These are phyloP conservation scores for Aptenodytes forsteri DNA, from an alignment of 2,113 vertebrate species.

Conservation along the genomic window DNA sequence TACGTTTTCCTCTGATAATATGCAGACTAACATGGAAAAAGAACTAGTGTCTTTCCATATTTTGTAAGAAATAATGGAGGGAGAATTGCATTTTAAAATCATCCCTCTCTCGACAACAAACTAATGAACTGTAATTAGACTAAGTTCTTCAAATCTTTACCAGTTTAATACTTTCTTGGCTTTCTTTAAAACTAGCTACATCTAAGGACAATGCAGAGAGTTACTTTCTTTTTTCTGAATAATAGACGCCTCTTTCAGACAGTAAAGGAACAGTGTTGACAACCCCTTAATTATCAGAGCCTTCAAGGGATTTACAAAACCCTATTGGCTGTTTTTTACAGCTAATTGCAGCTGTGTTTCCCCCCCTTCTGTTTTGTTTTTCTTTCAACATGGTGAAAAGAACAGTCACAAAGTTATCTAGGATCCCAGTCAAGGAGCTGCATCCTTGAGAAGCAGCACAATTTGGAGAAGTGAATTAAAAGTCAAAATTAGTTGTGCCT, in stretches of 20 bases:
- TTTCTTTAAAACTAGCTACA: background rate
- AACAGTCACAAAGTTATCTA: background rate
- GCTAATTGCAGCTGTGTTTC: background rate
- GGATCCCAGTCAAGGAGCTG: background rate
- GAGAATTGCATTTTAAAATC: background rate
- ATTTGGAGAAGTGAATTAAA: background rate
- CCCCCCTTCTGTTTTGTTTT: background rate
- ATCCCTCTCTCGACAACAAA: background rate
- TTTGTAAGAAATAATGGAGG: background rate
- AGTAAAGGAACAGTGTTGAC: background rate
- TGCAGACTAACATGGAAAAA: background rate
- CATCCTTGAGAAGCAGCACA: background rate
- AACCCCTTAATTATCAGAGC: conserved; percentile 5
- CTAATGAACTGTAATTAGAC: background rate
- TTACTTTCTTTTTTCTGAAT: background rate
- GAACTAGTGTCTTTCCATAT: background rate
- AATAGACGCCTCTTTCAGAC: background rate
- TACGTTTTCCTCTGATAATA: background rate
- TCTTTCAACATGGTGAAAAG: background rate
- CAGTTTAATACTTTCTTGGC: background rate
- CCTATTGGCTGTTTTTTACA: background rate
- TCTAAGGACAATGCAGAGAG: background rate
- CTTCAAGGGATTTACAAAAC: conserved; percentile 20
- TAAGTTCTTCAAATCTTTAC: background rate
- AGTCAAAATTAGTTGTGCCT: background rate